These are phyloP conservation scores for Paedocypris sp. DNA, from an alignment of 2,113 vertebrate species.

Conservation along the genomic window DNA sequence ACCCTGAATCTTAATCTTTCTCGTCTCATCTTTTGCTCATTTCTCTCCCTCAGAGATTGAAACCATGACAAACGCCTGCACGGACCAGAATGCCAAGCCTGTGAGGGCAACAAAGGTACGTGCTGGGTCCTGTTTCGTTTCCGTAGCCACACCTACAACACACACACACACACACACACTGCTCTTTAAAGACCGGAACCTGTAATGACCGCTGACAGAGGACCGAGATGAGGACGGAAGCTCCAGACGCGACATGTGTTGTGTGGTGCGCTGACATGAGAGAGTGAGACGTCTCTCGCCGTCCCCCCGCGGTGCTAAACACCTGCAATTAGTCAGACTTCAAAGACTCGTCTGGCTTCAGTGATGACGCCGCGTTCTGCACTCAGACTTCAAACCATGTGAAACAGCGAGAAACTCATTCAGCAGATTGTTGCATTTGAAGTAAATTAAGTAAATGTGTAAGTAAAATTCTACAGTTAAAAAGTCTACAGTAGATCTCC, in stretches of 20 bases:
- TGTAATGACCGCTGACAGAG: too few species aligned
- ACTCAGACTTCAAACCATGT: conserved; percentile 10
- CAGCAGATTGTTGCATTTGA: too few species aligned
- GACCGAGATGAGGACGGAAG: background rate
- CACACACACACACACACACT: background rate
- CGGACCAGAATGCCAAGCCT: conserved; percentile 22
- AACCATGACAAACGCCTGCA: conserved; percentile 33
- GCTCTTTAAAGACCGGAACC: conserved; percentile 3
- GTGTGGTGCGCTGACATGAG: conserved; percentile 20
- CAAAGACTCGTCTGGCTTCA: conserved; percentile 26
- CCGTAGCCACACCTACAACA: conserved; percentile 22
- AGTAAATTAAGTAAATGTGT: too few species aligned
- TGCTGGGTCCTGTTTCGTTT: conserved; percentile 16
- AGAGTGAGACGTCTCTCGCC: conserved; percentile 28
- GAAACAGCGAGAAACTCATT: background rate
- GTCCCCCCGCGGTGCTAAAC: conserved; percentile 15
- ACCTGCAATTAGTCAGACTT: conserved; percentile 38
- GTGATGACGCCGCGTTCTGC: conserved; percentile 1
- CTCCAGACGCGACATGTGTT: conserved; percentile 10
- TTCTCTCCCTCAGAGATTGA: conserved; percentile 40
- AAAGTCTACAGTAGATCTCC: too few species aligned
- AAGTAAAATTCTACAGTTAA: too few species aligned
- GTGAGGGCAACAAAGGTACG: conserved; percentile 40
- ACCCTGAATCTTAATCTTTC: too few species aligned
- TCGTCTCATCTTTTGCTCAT: background rate